These are phyloP conservation scores for Cryptophagus acutangulus DNA, from an alignment of 2,888 invertebrate species.

Conservation along the genomic window DNA sequence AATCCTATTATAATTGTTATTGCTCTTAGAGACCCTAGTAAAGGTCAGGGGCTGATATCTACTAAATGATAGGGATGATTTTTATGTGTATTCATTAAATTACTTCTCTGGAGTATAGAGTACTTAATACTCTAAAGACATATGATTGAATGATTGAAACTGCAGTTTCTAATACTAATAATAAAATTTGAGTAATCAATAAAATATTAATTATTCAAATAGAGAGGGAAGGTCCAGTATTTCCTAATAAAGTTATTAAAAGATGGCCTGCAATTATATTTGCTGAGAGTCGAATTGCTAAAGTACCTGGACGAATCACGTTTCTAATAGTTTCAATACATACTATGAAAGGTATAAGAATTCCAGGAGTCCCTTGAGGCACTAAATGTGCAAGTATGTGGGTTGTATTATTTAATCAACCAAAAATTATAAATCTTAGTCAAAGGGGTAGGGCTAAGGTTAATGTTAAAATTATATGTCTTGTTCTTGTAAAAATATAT, in stretches of 20 bases:
- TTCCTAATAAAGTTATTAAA: slow-evolving; percentile 58
- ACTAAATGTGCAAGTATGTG: slow-evolving; percentile 65
- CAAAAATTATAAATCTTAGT: slow-evolving; percentile 61
- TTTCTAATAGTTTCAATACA: slow-evolving; percentile 71
- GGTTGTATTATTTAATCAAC: slow-evolving; percentile 58
- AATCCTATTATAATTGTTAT: slow-evolving; percentile 55
- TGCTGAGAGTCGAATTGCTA: slow-evolving; percentile 67
- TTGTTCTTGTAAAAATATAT: slow-evolving; percentile 66
- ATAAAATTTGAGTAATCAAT: slow-evolving; percentile 29
- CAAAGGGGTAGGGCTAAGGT: slow-evolving; percentile 59
- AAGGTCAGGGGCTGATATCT: slow-evolving; percentile 62
- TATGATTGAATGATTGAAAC: slow-evolving; percentile 64
- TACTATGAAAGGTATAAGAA: slow-evolving; percentile 68
- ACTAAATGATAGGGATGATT: slow-evolving; percentile 63
- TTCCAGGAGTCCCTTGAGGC: slow-evolving; percentile 60
- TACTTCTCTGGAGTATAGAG: slow-evolving; percentile 64
- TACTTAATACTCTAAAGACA: slow-evolving; percentile 61
- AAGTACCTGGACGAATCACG: slow-evolving; percentile 63
- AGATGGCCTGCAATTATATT: slow-evolving; percentile 74
- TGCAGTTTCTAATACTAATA: slow-evolving; percentile 55
- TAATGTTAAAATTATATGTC: slow-evolving; percentile 59
- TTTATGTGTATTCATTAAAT: slow-evolving; percentile 52
- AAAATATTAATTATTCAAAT: slow-evolving; percentile 31
- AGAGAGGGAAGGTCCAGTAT: slow-evolving; percentile 39
- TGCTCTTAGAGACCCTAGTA: slow-evolving; percentile 56